Conservation (phyloP, 2,113 vertebrate species). For the Ochotona curzoniae region DNA sequence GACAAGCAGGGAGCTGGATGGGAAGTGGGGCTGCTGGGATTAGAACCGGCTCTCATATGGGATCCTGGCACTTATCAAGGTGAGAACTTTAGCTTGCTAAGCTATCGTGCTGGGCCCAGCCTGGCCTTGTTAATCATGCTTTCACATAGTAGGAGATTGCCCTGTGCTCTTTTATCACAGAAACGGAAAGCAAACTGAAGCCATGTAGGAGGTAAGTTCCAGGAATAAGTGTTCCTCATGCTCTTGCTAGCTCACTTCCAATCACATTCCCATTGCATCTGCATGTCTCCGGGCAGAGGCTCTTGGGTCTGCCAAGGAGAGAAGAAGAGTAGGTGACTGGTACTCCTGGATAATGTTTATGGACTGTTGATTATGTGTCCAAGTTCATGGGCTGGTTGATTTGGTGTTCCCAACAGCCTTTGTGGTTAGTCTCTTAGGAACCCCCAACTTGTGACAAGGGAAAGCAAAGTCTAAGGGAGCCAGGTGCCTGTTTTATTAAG, state of each 20-base stretch:
- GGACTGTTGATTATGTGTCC: background rate
- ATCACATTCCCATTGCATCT: background rate
- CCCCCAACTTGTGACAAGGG: background rate
- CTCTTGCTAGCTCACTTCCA: background rate
- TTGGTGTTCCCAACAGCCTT: background rate
- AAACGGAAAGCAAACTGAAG: background rate
- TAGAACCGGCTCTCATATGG: no score
- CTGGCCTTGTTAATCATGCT: background rate
- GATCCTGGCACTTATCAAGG: no score
- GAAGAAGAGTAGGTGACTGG: no score
- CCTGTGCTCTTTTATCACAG: background rate
- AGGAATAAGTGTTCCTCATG: background rate
- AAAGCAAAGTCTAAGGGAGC: background rate
- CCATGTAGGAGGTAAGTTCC: background rate
- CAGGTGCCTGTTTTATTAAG: background rate
- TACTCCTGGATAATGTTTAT: background rate
- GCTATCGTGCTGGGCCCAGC: no score
- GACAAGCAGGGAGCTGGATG: no score
- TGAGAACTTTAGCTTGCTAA: no score
- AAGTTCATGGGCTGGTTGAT: background rate
- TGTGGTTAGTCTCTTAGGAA: background rate
- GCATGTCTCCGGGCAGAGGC: rapidly evolving
- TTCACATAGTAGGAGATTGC: background rate
- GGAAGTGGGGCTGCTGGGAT: no score
- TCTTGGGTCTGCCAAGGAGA: background rate